Percentiles rank a stretch among this genome's conserved stretches.
phyloP scores from a whole-genome alignment of 2,888 invertebrate species.

The Drosophila eohydei region DNA sequence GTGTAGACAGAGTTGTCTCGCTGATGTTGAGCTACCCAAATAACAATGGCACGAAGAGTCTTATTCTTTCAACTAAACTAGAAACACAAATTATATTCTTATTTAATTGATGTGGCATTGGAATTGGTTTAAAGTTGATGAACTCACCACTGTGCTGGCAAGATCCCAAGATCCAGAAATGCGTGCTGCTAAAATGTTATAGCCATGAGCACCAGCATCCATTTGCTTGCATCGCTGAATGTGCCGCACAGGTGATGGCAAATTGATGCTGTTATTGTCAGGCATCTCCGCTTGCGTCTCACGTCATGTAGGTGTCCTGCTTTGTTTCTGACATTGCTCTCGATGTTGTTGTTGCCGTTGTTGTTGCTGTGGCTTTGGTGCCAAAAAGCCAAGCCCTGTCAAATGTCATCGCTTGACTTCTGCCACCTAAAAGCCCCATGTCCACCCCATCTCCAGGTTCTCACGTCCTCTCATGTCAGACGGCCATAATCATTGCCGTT shows the following conservation, averaged over 20 bases:
- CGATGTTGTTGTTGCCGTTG: background rate
- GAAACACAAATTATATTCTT: too few relatives aligned
- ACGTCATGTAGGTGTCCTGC: background rate
- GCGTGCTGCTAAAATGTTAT: slow-evolving; percentile 74
- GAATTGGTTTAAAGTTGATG: too few relatives aligned
- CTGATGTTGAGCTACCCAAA: too few relatives aligned
- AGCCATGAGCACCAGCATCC: slow-evolving; percentile 45
- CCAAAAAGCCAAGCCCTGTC: slow-evolving; percentile 70
- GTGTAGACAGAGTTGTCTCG: background rate
- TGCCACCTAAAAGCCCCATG: background rate
- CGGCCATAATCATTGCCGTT: slow-evolving; percentile 79
- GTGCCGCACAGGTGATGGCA: slow-evolving; percentile 75
- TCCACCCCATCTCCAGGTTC: background rate
- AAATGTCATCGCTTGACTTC: slow-evolving; percentile 57
- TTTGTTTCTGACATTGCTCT: slow-evolving; percentile 1
- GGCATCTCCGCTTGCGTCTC: slow-evolving; percentile 15
- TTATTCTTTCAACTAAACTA: too few relatives aligned
- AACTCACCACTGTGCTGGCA: slow-evolving; percentile 27
- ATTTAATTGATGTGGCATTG: too few relatives aligned
- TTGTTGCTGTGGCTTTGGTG: slow-evolving; percentile 37
- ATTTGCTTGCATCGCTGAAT: slow-evolving; percentile 53
- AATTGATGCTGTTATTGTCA: slow-evolving; percentile 78
- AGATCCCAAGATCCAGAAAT: slow-evolving; percentile 36
- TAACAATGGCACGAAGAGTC: background rate
- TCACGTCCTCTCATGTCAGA: slow-evolving; percentile 70